Evolutionary conservation across 2,888 invertebrate genomes (phyloP).

Genomic region (Luperina testacea): DNA sequence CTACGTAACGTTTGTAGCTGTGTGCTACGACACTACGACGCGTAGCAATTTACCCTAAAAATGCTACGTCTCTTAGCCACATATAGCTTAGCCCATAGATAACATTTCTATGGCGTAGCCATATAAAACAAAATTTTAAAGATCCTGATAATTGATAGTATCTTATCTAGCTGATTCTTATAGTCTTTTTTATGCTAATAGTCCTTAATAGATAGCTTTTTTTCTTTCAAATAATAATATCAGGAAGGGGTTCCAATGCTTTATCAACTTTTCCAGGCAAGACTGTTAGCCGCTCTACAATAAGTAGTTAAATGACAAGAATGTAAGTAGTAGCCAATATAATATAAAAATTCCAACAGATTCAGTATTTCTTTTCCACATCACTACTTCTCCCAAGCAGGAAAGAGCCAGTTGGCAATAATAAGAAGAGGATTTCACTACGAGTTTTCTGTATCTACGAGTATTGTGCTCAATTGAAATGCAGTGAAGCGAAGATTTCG

Average conservation of each 20-base stretch:
- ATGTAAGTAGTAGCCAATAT: not conserved
- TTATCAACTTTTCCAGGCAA: not conserved
- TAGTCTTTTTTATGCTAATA: not conserved
- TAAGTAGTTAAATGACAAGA: not conserved
- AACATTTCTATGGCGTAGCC: no score
- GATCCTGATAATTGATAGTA: not conserved
- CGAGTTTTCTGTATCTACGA: constrained; percentile 70
- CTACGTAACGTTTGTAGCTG: not conserved
- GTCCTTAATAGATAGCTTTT: not conserved
- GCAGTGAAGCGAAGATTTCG: constrained; percentile 75
- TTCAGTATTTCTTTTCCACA: constrained; percentile 51
- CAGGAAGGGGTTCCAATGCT: not conserved
- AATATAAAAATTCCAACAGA: constrained; percentile 23
- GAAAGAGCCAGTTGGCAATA: constrained; percentile 55
- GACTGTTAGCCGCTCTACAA: not conserved
- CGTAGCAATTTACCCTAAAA: constrained; percentile 10
- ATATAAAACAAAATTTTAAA: not conserved
- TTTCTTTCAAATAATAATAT: not conserved
- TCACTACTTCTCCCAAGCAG: constrained; percentile 40
- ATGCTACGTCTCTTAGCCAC: constrained; percentile 9
- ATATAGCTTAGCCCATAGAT: not conserved
- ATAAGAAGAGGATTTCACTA: constrained; percentile 72
- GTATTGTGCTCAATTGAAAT: constrained; percentile 80
- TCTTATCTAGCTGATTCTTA: not conserved
- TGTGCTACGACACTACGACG: not conserved